Conservation (phyloP, 1,140 invertebrate genomes). For the Acromyrmex charruanus region DNA sequence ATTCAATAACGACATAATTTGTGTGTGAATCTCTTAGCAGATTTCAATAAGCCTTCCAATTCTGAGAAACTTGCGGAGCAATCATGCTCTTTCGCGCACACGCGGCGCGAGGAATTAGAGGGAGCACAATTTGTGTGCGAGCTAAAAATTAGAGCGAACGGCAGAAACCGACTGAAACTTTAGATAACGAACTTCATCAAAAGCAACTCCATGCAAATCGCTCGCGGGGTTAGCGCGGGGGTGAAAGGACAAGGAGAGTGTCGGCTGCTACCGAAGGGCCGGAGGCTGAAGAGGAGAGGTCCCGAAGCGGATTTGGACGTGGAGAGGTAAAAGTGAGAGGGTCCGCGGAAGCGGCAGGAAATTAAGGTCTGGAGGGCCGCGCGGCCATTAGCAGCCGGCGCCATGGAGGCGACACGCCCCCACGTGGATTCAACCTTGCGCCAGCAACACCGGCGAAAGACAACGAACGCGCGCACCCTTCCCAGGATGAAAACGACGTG, state of each 20-base stretch:
- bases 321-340: constrained; percentile 84
- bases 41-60: not conserved
- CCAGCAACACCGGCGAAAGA: constrained; percentile 82
- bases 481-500: constrained; percentile 54
- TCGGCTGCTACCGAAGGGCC: constrained; percentile 73
- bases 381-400: constrained; percentile 87
- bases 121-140: constrained; percentile 38
- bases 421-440: constrained; percentile 83
- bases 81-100: not conserved
- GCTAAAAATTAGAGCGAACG: constrained; percentile 52
- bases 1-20: constrained; percentile 20
- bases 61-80: not conserved
- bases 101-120: constrained; percentile 34
- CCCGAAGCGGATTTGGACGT: constrained; percentile 81
- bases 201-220: constrained; percentile 83
- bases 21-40: not conserved
- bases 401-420: constrained; percentile 87
- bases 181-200: constrained; percentile 68
- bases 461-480: constrained; percentile 78
- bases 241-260: constrained; percentile 64
- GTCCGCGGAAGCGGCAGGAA: constrained; percentile 87
- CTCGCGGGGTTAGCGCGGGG: constrained; percentile 49
- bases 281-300: constrained; percentile 71
- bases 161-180: constrained; percentile 42
- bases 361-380: constrained; percentile 87